phyloP scores from a whole-genome alignment of 2,888 invertebrate genomes.

The Matsumyia berberina region DNA sequence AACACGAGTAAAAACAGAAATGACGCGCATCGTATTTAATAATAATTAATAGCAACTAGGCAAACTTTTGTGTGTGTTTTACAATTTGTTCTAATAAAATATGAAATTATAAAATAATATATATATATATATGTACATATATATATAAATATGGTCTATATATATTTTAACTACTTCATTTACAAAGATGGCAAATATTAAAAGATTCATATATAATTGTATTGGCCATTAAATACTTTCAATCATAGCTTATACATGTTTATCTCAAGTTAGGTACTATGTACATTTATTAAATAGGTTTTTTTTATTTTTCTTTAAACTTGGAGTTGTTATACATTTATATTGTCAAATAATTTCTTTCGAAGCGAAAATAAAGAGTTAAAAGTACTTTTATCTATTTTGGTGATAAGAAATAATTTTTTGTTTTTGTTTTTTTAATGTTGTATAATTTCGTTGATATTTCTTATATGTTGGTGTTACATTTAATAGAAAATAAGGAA shows the following conservation, averaged over 20 bases:
- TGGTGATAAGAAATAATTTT: slow-evolving; percentile 37
- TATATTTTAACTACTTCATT: slow-evolving; percentile 59
- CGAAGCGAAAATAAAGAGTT: slow-evolving; percentile 45
- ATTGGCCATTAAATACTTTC: slow-evolving; percentile 47
- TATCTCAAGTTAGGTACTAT: slow-evolving; percentile 57
- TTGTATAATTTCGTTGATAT: slow-evolving; percentile 51
- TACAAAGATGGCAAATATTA: slow-evolving; percentile 60
- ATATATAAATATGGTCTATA: too few relatives aligned
- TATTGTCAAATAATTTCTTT: slow-evolving; percentile 67
- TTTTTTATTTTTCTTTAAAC: slow-evolving; percentile 31
- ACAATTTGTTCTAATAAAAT: slow-evolving; percentile 59
- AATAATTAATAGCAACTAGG: slow-evolving; percentile 19
- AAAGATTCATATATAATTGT: slow-evolving; percentile 33
- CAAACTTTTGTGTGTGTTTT: background rate
- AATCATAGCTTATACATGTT: slow-evolving; percentile 12
- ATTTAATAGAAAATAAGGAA: slow-evolving; percentile 62
- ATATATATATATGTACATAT: background rate
- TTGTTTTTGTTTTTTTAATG: slow-evolving; percentile 6
- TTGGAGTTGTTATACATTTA: slow-evolving; percentile 38
- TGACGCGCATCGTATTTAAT: background rate
- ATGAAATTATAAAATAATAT: slow-evolving; percentile 53
- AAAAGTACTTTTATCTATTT: slow-evolving; percentile 34
- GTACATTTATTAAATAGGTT: slow-evolving; percentile 62
- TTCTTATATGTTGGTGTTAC: slow-evolving; percentile 47
- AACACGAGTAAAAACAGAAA: slow-evolving; percentile 13